Evolutionary conservation across 2,113 vertebrate species (phyloP).

Genomic region (Uropsilus gracilis): DNA sequence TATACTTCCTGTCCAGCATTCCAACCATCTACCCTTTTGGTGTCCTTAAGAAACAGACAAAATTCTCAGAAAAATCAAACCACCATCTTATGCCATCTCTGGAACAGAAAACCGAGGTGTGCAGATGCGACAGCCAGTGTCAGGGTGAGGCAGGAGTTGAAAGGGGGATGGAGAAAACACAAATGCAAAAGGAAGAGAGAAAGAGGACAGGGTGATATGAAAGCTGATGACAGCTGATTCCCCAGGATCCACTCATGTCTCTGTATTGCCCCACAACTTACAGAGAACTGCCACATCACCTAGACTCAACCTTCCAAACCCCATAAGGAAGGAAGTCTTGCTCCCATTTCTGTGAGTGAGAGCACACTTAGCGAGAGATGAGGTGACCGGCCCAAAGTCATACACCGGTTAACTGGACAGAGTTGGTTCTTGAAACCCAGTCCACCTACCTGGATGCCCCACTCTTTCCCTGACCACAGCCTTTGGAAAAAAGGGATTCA

Average conservation of each 20-base stretch:
- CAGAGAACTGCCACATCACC: not conserved
- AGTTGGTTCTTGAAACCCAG: not conserved
- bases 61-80: not conserved
- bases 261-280: not conserved
- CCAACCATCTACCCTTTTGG: not conserved
- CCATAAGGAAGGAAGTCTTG: not conserved
- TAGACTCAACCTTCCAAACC: not conserved
- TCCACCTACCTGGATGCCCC: not conserved
- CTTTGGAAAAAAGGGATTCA: not conserved
- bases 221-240: not conserved
- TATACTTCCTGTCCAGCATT: not conserved
- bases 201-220: not conserved
- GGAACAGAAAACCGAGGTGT: not conserved
- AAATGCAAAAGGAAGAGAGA: not conserved
- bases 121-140: not conserved
- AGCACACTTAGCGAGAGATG: not conserved
- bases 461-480: too few relatives aligned
- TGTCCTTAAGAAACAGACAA: not conserved
- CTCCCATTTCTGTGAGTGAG: not conserved
- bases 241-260: not conserved
- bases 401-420: too few relatives aligned
- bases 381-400: not conserved
- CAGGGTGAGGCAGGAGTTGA: not conserved
- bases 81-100: not conserved
- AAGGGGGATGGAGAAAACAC: rapidly evolving